Evolutionary conservation across 2,113 vertebrate species (phyloP).

Genomic region (Aythya baeri): DNA sequence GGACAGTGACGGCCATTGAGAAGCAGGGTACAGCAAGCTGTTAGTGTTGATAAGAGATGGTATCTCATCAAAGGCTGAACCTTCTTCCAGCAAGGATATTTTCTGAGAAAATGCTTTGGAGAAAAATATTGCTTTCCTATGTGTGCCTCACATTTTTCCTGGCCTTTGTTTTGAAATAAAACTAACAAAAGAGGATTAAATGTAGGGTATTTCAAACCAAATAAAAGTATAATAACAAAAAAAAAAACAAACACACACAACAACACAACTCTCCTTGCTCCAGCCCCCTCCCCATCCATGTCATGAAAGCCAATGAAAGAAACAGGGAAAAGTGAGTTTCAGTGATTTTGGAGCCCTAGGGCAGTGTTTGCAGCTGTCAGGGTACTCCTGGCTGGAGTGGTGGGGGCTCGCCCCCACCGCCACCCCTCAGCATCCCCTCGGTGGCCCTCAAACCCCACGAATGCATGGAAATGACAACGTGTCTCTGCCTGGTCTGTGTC

Average conservation of each 20-base stretch:
- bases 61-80: background rate
- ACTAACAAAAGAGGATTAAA: background rate
- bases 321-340: background rate
- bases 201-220: background rate
- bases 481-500: background rate
- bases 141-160: background rate
- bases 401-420: background rate
- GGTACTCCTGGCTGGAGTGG: too few relatives aligned
- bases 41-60: background rate
- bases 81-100: background rate
- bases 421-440: background rate
- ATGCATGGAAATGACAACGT: background rate
- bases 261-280: background rate
- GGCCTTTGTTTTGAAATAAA: background rate
- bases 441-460: background rate
- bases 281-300: background rate
- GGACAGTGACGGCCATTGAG: background rate
- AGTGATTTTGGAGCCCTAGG: background rate
- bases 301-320: background rate
- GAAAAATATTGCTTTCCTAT: background rate
- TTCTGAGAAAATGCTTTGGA: background rate
- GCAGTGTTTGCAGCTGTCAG: background rate
- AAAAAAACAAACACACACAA: background rate
- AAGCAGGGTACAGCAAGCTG: background rate
- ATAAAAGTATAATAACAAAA: background rate